These are phyloP conservation scores for Chirona hameri DNA, from an alignment of 2,888 invertebrate species.

Conservation along the genomic window DNA sequence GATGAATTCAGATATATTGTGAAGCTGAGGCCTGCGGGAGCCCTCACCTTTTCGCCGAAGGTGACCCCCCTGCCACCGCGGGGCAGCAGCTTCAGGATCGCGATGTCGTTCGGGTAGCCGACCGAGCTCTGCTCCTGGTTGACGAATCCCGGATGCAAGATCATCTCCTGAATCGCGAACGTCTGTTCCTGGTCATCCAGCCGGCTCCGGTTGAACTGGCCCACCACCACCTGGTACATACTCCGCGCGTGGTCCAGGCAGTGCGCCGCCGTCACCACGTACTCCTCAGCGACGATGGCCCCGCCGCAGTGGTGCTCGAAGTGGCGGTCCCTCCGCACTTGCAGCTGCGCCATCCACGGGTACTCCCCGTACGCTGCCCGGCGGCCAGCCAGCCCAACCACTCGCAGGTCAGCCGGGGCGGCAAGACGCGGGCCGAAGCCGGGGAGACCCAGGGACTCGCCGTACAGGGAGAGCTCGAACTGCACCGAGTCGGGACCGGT, in stretches of 20 bases:
- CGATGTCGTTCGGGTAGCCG: conserved; percentile 2
- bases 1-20: no score
- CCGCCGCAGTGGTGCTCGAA: neutral
- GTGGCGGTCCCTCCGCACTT: neutral
- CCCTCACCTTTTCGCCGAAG: conserved; percentile 3
- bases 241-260: neutral
- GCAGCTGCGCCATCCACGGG: conserved; percentile 26
- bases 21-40: no score
- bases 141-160: neutral
- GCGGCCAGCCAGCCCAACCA: no score
- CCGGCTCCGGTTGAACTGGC: neutral
- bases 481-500: neutral
- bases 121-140: neutral
- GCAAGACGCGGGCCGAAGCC: no score
- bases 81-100: neutral
- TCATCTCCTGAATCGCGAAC: no score
- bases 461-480: neutral
- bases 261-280: neutral
- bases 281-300: neutral
- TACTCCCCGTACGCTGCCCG: neutral
- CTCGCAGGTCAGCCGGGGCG: no score
- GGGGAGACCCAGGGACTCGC: neutral
- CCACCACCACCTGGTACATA: neutral
- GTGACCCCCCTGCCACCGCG: neutral
- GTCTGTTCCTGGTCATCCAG: neutral